Evolutionary conservation across 2,888 invertebrate genomes (phyloP).

Genomic region (Ischnura elegans): DNA sequence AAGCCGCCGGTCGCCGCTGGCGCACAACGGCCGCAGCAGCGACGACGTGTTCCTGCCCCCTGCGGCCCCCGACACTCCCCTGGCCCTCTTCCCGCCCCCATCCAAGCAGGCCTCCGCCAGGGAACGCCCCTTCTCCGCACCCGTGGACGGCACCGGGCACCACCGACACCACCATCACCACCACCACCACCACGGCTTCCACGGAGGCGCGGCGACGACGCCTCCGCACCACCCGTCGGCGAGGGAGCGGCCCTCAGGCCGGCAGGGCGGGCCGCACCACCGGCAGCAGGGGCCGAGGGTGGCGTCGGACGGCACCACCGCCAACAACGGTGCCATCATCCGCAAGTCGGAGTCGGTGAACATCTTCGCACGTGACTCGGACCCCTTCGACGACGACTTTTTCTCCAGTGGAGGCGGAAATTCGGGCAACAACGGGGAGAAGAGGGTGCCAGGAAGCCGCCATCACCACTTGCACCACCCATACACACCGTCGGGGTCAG

Average conservation of each 20-base stretch:
- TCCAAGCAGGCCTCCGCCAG: neutral
- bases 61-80: neutral
- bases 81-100: neutral
- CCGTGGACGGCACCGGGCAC: neutral
- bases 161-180: neutral
- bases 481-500: neutral
- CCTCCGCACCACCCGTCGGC: neutral
- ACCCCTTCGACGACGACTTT: slow-evolving; percentile 94
- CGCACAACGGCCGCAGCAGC: slow-evolving; percentile 70
- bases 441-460: neutral
- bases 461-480: neutral
- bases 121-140: slow-evolving; percentile 44
- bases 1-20: slow-evolving; percentile 71
- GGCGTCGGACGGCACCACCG: neutral
- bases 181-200: neutral
- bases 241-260: slow-evolving; percentile 76
- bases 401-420: slow-evolving; percentile 82
- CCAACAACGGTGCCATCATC: slow-evolving; percentile 80
- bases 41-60: slow-evolving; percentile 73
- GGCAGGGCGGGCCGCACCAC: slow-evolving; percentile 74
- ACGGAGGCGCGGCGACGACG: neutral
- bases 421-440: too few relatives aligned
- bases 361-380: slow-evolving; percentile 91
- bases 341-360: slow-evolving; percentile 94
- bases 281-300: slow-evolving; percentile 71